Evolutionary conservation across 2,888 invertebrate genomes (phyloP), one percentile per base, ranked within the genome.

Genomic region (Pilophorus perplexus): DNA sequence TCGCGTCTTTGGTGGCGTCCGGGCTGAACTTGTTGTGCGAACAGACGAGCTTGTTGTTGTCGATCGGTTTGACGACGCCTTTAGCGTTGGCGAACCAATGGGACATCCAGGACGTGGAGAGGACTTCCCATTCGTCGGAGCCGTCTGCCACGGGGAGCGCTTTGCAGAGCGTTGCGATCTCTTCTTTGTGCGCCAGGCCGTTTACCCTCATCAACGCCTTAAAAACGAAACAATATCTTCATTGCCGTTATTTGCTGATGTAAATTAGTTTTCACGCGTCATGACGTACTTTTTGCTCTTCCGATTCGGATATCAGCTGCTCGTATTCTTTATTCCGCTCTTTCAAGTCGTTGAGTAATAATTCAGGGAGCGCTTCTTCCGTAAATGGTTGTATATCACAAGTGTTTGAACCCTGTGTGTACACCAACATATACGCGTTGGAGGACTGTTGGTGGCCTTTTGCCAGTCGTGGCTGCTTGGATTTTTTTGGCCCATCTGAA

Each of bases 351-450:
- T 64, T 52, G 22, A 64, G 28, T 18, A 73, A 38, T n/a, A 70
- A 67, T 14, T 70, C 66, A 25, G 68, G 71, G 6, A 73, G 50
- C 25, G 68, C 62, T 16, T 33, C 55, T 60, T 70, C 70, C 2
- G 57, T 65, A 28, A 68, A 42, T 12, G 64, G 46, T 46, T 64
- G 40, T 25, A 54, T 55, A 27, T 16, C 27, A 6, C 59, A 48
- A 42, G 33, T 25, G 20, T 44, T 37, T 5, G 67, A 62, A 8
- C 33, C 68, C 12, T 54, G 54, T 14, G 79, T 80, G 73, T 85
- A 85, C 1, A 84, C 84, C 71, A 85, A 75, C 84, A 84, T 84
- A 73, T 84, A 85, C 1, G 84, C 84, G 69, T 83, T 82, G 67
- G 80, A 80, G 1, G 84, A 84, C 1, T 79, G 77, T 48, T 82